phyloP scores from a whole-genome alignment of 92 coral and sea anemone species.

The Palythoa grandis region DNA sequence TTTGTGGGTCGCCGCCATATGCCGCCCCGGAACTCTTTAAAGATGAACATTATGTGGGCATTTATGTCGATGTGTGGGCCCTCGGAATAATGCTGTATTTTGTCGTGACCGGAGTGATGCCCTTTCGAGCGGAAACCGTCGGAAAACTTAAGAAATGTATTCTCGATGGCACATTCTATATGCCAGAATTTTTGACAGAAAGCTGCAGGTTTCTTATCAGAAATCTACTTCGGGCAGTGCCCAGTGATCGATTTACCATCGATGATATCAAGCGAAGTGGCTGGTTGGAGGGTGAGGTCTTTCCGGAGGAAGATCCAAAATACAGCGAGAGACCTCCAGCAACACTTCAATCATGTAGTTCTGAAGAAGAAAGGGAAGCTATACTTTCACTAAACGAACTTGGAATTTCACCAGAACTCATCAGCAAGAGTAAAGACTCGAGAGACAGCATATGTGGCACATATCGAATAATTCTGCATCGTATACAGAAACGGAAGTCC shows the following conservation, averaged over 20 bases:
- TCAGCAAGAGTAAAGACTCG: constrained; percentile 69
- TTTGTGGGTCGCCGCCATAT: constrained; percentile 99
- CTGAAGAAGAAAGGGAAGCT: constrained; percentile 91
- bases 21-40: constrained; percentile 99
- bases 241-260: constrained; percentile 88
- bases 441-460: constrained; percentile 92
- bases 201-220: constrained; percentile 83
- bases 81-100: constrained; percentile 93
- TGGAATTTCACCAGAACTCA: constrained; percentile 81
- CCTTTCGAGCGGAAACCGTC: constrained; percentile 97
- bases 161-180: constrained; percentile 88
- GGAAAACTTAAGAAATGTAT: constrained; percentile 96
- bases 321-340: constrained; percentile 77
- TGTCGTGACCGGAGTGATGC: constrained; percentile 99
- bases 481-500: constrained; percentile 77
- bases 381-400: constrained; percentile 62
- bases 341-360: constrained; percentile 37
- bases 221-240: constrained; percentile 88
- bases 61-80: constrained; percentile 97
- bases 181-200: constrained; percentile 95
- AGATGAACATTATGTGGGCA: constrained; percentile 94
- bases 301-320: constrained; percentile 80
- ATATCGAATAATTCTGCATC: constrained; percentile 87
- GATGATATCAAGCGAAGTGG: constrained; percentile 81
- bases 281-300: constrained; percentile 89